These are phyloP conservation scores for Lochmaea capreae DNA, from an alignment of 2,888 invertebrate genomes.

Conservation along the genomic window DNA sequence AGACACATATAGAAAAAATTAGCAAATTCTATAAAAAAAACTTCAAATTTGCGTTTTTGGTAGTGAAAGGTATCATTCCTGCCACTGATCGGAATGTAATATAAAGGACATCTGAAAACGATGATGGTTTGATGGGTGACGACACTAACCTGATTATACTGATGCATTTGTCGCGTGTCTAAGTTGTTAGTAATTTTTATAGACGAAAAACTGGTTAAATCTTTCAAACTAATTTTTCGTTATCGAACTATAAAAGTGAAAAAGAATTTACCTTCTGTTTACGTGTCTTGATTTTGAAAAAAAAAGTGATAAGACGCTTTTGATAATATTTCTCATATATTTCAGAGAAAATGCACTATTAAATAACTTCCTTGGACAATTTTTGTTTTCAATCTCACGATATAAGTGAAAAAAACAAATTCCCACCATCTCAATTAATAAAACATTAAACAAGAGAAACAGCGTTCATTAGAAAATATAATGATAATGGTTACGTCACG, in stretches of 20 bases:
- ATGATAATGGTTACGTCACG: conserved; percentile 37
- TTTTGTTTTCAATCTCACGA: conserved; percentile 4
- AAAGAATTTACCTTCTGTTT: conserved; percentile 2
- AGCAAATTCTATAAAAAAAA: no score
- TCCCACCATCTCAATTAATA: conserved; percentile 39
- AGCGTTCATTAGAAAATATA: conserved; percentile 36
- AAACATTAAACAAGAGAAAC: conserved; percentile 35
- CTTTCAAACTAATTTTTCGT: background rate
- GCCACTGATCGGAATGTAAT: conserved; percentile 11
- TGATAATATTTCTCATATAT: background rate
- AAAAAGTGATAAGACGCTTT: background rate
- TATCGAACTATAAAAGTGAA: conserved; percentile 7
- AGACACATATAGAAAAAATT: background rate
- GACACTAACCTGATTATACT: conserved; percentile 27
- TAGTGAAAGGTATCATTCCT: background rate
- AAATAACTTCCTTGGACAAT: background rate
- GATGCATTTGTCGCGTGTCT: conserved; percentile 36
- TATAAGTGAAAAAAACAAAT: conserved; percentile 5
- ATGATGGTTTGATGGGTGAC: background rate
- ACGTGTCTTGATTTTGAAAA: background rate
- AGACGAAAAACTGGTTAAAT: conserved; percentile 16
- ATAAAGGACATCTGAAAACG: conserved; percentile 1
- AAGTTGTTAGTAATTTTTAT: conserved; percentile 25
- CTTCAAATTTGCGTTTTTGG: background rate
- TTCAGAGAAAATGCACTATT: background rate